Evolutionary conservation across 2,113 vertebrate species (phyloP), one percentile per base, ranked within the genome.

Genomic region (Tursiops truncatus): DNA sequence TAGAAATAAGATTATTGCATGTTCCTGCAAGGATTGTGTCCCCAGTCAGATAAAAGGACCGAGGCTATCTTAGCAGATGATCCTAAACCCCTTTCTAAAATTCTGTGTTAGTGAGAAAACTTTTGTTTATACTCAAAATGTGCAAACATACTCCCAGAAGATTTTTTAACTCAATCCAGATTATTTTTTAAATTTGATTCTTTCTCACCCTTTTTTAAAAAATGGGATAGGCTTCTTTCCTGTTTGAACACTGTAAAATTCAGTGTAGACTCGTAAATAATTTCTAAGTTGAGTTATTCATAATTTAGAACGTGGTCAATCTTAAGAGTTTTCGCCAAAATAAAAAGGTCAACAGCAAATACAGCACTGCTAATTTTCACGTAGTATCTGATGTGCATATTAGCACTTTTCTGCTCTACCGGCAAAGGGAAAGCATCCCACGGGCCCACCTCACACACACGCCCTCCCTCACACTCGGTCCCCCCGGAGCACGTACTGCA

Each of bases 151-250:
- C 13, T 20, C 47, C 50, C 47, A 71, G 90, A 71, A 92, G 65
- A 31, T 68, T 92, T 83, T 26, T 21, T 41, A 65, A 87, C 71
- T 31, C 47, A 87, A 65, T 93, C 36, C 65, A 95, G 25, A 83
- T 93, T 79, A 20, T 56, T 95, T 95, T 81, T 58, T 68, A 85
- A 84, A 60, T n/a, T 88, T 36, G 23, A 88, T 73, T 93, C n/a
- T 96, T 94, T 65, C 68, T 93, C 31, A 38, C 9, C 56, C 18
- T 87, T 87, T 36, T 31, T 10, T 2, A 92, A 87, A 79, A 68
- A 91, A 18, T 62, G 44, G 79, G 44, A 53, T 62, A 68, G 60
- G 17, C 26, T 89, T 81, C 14, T 44, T 92, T 92, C 44, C 70
- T 87, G 56, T 88, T 36, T 74, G 47, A 88, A 85, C 36, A 76